These are phyloP conservation scores for Drosophila parvula DNA, from an alignment of 1,140 invertebrate species.

Conservation along the genomic window DNA sequence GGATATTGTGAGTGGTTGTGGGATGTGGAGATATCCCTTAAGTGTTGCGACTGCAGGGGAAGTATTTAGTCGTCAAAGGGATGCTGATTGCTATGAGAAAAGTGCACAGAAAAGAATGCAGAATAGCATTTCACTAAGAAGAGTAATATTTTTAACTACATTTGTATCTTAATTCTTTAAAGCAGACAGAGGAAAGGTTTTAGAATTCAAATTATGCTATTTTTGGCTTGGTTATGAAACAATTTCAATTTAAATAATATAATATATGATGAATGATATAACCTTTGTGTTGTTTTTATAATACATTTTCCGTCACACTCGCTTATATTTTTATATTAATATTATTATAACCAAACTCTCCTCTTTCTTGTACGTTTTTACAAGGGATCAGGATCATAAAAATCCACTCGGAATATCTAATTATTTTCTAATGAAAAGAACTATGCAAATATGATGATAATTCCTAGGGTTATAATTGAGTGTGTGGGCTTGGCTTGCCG, in stretches of 20 bases:
- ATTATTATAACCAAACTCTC: not conserved
- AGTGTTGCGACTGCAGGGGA: constrained; percentile 39
- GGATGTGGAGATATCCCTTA: not conserved
- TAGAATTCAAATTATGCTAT: too few relatives aligned
- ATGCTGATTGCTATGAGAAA: constrained; percentile 55
- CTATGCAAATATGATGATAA: not conserved
- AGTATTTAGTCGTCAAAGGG: constrained; percentile 60
- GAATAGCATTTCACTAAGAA: not conserved
- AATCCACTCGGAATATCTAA: not conserved
- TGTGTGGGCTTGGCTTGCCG: not conserved
- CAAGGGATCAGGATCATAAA: not conserved
- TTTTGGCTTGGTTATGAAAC: too few relatives aligned
- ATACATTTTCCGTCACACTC: not conserved
- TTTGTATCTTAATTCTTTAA: too few relatives aligned
- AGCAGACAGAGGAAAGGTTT: too few relatives aligned
- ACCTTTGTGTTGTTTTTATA: too few relatives aligned
- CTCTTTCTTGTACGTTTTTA: not conserved
- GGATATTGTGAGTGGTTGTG: not conserved
- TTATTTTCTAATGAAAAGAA: not conserved
- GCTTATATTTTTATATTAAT: not conserved
- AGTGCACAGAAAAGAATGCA: not conserved
- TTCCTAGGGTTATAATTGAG: not conserved
- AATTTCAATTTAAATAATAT: too few relatives aligned
- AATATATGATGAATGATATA: too few relatives aligned
- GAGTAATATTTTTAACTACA: too few relatives aligned